Evolutionary conservation across 1,140 invertebrate species (phyloP), one percentile per base, ranked within the genome.

Genomic region (Triops cancriformis): DNA sequence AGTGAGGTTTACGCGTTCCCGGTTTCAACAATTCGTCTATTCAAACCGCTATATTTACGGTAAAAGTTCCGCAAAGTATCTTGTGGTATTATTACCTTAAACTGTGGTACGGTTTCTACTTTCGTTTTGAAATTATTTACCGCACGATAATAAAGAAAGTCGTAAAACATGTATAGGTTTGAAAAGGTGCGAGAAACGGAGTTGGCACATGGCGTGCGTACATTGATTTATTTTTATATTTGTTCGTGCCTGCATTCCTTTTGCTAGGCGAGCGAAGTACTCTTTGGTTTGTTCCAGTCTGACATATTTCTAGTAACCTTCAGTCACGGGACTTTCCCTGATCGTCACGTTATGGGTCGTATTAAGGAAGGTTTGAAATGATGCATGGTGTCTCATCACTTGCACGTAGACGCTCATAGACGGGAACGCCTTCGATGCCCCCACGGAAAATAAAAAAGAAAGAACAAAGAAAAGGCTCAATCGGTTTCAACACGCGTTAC

Each of bases 361-460:
- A 37, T 37, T 7, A 37, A 37, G 51, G 18, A 64, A 64, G 72
- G 28, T 31, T 31, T 78, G 27, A 23, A 72, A 64, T 64, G 28
- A 72, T 72, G 75, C 28, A 76, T 79, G 51, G 5, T 37, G 7
- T 18, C 31, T 43, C 51, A 5, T 41, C 37, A 31, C 74, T 77
- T 23, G 31, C 26, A 77, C 73, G 51, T 23, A 72, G 72, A 75
- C 26, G 26, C 12, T 26, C 28, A 43, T 77, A 77, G 72, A 64
- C n/a, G 75, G 26, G 26, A 75, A 77, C 77, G 45, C 23, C 26
- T 78, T 73, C 42, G 14, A 7, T 78, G 37, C 37, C 26, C 31
- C 42, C 42, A 27, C 31, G 2, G 31, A 37, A 37, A 37, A 4
- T 4, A 37, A 4, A 37, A 37, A 37, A 37, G 7, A 37, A 37